phyloP scores from a whole-genome alignment of 30 jellyfish, hydroid and myxozoan species.

The Pelagia noctiluca region DNA sequence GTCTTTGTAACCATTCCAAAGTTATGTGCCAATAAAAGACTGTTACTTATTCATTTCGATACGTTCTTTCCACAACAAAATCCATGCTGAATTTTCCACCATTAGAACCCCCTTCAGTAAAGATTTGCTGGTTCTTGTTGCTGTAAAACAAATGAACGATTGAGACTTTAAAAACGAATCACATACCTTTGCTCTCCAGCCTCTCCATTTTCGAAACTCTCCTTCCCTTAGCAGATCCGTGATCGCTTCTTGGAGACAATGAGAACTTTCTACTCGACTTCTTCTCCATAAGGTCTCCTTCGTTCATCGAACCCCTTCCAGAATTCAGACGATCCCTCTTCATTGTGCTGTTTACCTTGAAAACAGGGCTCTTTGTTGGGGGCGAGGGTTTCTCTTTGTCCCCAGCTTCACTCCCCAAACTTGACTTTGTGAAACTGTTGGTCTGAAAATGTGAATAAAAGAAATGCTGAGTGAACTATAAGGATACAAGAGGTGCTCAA shows the following conservation, averaged over 20 bases:
- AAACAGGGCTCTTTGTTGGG: constrained; percentile 14
- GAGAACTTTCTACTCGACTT: constrained; percentile 51
- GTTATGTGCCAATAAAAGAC: too few relatives aligned
- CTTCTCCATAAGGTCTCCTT: constrained; percentile 23
- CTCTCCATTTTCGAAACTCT: constrained; percentile 28
- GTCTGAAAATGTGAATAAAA: neutral
- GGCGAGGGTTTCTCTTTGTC: constrained; percentile 50
- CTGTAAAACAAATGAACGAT: neutral
- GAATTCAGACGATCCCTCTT: constrained; percentile 52
- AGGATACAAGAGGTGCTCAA: too few relatives aligned
- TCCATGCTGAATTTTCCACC: too few relatives aligned
- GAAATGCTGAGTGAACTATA: neutral
- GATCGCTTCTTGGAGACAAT: constrained; percentile 20
- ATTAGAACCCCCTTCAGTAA: too few relatives aligned
- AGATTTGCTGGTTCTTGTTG: too few relatives aligned
- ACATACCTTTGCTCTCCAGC: constrained; percentile 3
- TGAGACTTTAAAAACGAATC: neutral
- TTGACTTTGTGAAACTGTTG: neutral
- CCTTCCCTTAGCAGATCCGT: constrained; percentile 56
- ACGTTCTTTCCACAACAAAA: too few relatives aligned
- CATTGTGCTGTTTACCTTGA: constrained; percentile 1
- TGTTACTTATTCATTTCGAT: too few relatives aligned
- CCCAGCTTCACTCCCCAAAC: neutral
- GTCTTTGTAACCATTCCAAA: too few relatives aligned
- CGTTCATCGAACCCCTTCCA: constrained; percentile 26